Conservation (phyloP, 2,888 invertebrate genomes). For the Dryomyza anilis region DNA sequence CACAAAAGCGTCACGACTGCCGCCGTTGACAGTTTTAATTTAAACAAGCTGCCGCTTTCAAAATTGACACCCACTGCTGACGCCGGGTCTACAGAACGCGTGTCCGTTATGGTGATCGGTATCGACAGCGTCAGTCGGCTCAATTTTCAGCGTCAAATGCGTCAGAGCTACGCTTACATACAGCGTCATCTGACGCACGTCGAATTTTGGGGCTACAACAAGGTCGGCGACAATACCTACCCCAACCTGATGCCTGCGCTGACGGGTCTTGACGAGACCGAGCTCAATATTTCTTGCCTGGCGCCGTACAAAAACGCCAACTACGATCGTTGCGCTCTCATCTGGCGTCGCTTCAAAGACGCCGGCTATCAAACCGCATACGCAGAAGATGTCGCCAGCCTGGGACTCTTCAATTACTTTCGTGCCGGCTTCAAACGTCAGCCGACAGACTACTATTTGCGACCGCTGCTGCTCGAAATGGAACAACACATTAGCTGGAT, state of each 20-base stretch:
- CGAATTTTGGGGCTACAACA: constrained; percentile 87
- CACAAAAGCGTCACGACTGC: no score
- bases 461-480: constrained; percentile 74
- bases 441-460: constrained; percentile 85
- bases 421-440: constrained; percentile 77
- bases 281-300: constrained; percentile 71
- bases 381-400: constrained; percentile 80
- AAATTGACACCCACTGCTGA: no score
- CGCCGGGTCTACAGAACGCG: constrained; percentile 26
- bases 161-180: constrained; percentile 68
- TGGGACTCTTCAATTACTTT: constrained; percentile 81
- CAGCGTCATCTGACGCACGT: constrained; percentile 63
- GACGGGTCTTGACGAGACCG: constrained; percentile 71
- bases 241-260: constrained; percentile 85
- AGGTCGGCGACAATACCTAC: constrained; percentile 93
- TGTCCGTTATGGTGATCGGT: constrained; percentile 81
- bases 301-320: constrained; percentile 62
- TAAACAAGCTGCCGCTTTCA: no score
- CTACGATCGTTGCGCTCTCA: constrained; percentile 80
- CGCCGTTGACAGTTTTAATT: no score
- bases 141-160: constrained; percentile 85
- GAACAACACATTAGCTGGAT: constrained; percentile 72
- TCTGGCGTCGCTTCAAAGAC: constrained; percentile 81
- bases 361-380: constrained; percentile 78
- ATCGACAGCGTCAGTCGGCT: constrained; percentile 85